Conservation (phyloP, 2,888 invertebrate genomes). For the Aelia acuminata region DNA sequence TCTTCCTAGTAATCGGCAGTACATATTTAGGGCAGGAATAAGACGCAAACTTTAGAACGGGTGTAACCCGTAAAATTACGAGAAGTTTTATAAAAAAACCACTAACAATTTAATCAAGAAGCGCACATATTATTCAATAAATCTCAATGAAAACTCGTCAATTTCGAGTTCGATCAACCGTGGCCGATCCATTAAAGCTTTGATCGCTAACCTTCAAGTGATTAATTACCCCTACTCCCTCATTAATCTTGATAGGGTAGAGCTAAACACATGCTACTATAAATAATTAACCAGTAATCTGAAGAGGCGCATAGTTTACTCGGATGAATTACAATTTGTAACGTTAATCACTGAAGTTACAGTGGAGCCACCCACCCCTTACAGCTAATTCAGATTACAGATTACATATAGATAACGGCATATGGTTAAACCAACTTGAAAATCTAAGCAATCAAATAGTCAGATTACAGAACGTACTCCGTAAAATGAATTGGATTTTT, state of each 20-base stretch:
- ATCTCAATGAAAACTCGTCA: neutral
- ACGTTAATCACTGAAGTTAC: conserved; percentile 10
- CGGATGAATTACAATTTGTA: conserved; percentile 19
- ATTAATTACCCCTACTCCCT: neutral
- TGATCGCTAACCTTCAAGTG: conserved; percentile 17
- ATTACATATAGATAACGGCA: neutral
- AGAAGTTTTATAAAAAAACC: too few relatives aligned
- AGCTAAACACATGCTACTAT: conserved; percentile 31
- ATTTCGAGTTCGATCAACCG: neutral
- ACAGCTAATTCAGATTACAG: neutral
- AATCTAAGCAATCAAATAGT: too few relatives aligned
- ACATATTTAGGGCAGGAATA: too few relatives aligned
- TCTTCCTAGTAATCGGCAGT: too few relatives aligned
- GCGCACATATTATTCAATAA: neutral
- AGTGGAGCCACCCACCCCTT: neutral
- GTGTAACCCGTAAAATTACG: too few relatives aligned
- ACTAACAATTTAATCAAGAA: too few relatives aligned
- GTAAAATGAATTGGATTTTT: too few relatives aligned
- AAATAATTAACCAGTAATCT: conserved; percentile 46
- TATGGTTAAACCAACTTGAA: neutral
- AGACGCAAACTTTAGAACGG: too few relatives aligned
- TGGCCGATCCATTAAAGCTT: neutral
- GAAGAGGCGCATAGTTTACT: conserved; percentile 20
- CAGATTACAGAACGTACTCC: too few relatives aligned
- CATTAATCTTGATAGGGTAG: conserved; percentile 8